phyloP scores from a whole-genome alignment of 1,140 invertebrate species.

The Subanguina moxae region DNA sequence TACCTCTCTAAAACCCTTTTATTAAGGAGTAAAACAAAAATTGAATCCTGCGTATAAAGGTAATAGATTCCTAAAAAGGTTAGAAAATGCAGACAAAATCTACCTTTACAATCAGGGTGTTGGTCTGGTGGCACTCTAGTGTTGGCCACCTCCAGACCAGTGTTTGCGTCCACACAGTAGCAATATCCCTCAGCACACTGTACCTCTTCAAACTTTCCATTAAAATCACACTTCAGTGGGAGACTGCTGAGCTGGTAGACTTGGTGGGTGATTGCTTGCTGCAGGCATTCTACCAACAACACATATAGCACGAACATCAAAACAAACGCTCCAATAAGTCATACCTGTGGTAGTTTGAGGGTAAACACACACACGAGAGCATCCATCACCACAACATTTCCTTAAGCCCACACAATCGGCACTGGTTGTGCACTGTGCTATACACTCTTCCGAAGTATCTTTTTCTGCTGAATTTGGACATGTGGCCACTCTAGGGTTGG shows the following conservation, averaged over 20 bases:
- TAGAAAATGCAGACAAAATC: neutral
- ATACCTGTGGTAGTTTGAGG: constrained; percentile 42
- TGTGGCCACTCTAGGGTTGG: neutral
- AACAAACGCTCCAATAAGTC: too few species aligned
- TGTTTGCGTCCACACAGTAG: constrained; percentile 44
- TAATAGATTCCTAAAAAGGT: too few species aligned
- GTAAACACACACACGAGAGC: constrained; percentile 43
- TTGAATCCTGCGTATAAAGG: too few species aligned
- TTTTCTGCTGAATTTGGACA: neutral
- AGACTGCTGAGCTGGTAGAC: constrained; percentile 33
- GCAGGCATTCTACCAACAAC: constrained; percentile 39
- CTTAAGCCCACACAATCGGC: constrained; percentile 46
- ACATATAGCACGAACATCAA: neutral
- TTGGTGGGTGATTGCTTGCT: constrained; percentile 46
- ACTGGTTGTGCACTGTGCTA: constrained; percentile 42
- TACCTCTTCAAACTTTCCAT: constrained; percentile 44
- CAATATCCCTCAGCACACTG: constrained; percentile 47
- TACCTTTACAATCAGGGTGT: neutral
- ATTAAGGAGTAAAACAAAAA: too few species aligned
- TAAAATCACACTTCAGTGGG: constrained; percentile 32
- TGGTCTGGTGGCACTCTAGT: constrained; percentile 21
- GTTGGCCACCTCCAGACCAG: constrained; percentile 37
- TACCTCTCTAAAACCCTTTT: too few species aligned
- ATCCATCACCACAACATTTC: constrained; percentile 45
- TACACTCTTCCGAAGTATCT: constrained; percentile 8